Base-by-base conservation (phyloP, 2,888 invertebrate genomes). In the Charanyca ferruginea region DNA sequence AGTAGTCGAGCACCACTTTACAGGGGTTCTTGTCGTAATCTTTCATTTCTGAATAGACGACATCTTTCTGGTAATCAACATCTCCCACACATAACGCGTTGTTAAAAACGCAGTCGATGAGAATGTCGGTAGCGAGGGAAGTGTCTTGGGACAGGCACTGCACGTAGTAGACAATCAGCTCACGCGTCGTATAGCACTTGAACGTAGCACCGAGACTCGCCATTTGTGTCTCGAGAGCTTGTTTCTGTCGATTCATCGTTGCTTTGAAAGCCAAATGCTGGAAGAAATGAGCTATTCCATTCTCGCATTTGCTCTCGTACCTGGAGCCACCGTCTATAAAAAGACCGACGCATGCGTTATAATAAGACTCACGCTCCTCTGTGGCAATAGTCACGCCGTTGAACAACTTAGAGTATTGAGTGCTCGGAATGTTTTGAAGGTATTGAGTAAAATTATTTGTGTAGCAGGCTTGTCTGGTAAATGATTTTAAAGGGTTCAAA, bases 141-240 rank as follows among this genome's bases (percentile, higher is more conserved):
- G 99, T 96, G 94, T 99, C 98, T 87, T 98, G 97, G 2, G 97
- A 96, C 71, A 99, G 96, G 87, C 99, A 99, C 92, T 99, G 98
- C 18, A 98, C 99, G 89, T 99, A 99, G 93, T 98, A 99, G 0
- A 98, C 98, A 13, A 98, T 98, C 93, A 99, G 98, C 92, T 99
- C 99, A 63, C 99, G 96, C 48, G 98, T 98, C 3, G 99, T 99
- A 91, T 98, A 98, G 7, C 99, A 99, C 92, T 99, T 99, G 83
- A 99, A 96, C 87, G 98, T 99, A 3, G 99, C 99, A 16, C 99
- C 99, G 95, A 99, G 97, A 86, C 98, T 98, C 89, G 98, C 98
- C 79, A 99, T 98, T 94, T 99, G 98, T 48, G 98, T 94, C 91
- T 99, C 98, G 51, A 99, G 94, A 76, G 97, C 97, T 22, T 97